These are phyloP conservation scores for Gopherus evgoodei DNA, from an alignment of 2,113 vertebrate species.

Conservation along the genomic window DNA sequence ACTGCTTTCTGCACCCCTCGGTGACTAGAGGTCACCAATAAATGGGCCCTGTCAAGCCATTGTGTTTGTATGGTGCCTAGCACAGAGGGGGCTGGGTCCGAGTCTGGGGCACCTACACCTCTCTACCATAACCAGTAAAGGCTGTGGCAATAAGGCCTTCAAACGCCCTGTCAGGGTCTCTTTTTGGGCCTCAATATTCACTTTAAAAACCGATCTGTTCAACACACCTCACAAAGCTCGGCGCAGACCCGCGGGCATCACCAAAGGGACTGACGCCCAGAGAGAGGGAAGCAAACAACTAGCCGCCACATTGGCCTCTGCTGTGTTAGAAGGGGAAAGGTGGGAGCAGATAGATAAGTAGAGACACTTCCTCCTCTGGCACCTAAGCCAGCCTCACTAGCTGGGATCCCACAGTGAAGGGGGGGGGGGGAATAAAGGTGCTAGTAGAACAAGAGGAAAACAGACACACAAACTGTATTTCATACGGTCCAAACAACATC, in stretches of 20 bases:
- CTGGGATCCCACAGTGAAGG: neutral
- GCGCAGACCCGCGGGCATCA: neutral
- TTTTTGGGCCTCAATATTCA: neutral
- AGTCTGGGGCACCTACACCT: neutral
- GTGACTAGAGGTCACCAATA: neutral
- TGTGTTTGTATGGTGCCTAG: neutral
- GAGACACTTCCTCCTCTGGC: neutral
- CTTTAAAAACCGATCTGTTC: neutral
- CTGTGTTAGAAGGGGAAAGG: neutral
- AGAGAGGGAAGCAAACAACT: neutral
- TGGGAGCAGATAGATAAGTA: neutral
- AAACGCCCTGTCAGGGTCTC: neutral
- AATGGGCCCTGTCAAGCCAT: neutral
- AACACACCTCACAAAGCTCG: neutral
- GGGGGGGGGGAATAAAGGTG: neutral
- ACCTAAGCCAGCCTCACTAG: neutral
- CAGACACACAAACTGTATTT: neutral
- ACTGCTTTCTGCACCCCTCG: neutral
- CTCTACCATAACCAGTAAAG: neutral
- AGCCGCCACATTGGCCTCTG: neutral
- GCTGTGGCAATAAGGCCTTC: neutral
- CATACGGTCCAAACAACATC: neutral
- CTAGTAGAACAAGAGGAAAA: neutral
- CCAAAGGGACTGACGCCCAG: neutral
- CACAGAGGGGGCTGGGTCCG: neutral